Percentiles rank a stretch among this genome's conserved stretches.
Conservation (phyloP, 2,797 vertebrate genomes). For the Prunella strophiata region DNA sequence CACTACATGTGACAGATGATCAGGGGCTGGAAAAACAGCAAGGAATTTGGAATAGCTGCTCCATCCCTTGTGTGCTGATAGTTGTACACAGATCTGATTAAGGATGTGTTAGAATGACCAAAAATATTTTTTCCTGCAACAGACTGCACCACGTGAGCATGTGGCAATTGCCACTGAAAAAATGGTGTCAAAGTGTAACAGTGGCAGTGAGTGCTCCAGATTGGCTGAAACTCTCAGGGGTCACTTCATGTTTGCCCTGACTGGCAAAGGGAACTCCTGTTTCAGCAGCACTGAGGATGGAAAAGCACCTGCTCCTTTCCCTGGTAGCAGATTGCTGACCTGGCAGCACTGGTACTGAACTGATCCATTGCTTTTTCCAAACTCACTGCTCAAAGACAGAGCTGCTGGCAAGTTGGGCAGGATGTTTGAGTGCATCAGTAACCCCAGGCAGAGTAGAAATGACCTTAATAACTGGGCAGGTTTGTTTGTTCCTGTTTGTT, state of each 20-base stretch:
- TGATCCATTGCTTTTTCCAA: rapidly evolving
- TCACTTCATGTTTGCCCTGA: not conserved
- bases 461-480: not conserved
- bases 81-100: not conserved
- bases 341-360: rapidly evolving
- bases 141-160: rapidly evolving
- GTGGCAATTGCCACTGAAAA: not conserved
- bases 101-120: not conserved
- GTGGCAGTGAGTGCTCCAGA: not conserved
- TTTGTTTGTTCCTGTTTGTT: not conserved
- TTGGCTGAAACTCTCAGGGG: not conserved
- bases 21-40: not conserved
- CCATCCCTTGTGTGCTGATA: rapidly evolving
- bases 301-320: not conserved
- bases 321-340: not conserved
- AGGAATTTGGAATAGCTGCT: not conserved
- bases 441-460: not conserved
- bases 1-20: rapidly evolving
- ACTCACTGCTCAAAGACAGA: not conserved
- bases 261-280: rapidly evolving
- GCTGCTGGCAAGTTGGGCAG: not conserved
- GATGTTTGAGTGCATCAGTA: not conserved
- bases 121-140: not conserved
- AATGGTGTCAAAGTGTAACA: rapidly evolving
- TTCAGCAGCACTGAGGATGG: not conserved